phyloP scores from a whole-genome alignment of 64 coral and sea anemone species.

The Actinia equina region DNA sequence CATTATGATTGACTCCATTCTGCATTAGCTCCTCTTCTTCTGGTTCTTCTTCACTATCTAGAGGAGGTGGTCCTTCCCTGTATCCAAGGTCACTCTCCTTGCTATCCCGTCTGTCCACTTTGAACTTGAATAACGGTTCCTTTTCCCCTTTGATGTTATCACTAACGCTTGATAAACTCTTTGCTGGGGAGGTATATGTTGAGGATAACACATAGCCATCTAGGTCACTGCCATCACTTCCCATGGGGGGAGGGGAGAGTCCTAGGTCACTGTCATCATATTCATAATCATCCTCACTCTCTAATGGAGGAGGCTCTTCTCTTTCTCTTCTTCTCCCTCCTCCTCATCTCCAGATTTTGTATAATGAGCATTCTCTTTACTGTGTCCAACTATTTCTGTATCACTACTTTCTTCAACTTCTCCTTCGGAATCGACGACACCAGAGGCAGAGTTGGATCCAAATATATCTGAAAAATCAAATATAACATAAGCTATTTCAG shows the following conservation, averaged over 20 bases:
- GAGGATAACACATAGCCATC: conserved; percentile 10
- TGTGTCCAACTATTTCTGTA: conserved; percentile 53
- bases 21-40: conserved; percentile 29
- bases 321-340: background rate
- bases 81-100: conserved; percentile 40
- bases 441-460: conserved; percentile 30
- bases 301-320: conserved; percentile 28
- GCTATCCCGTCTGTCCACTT: background rate
- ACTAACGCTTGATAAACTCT: conserved; percentile 15
- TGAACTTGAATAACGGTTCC: background rate
- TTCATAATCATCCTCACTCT: conserved; percentile 44
- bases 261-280: conserved; percentile 26
- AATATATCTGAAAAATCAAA: conserved; percentile 45
- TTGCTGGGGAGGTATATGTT: background rate
- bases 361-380: conserved; percentile 34
- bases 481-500: background rate
- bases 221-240: conserved; percentile 1
- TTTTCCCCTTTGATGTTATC: background rate
- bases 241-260: conserved; percentile 23
- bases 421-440: conserved; percentile 40
- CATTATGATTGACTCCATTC: background rate
- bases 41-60: conserved; percentile 50
- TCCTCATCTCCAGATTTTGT: conserved; percentile 8
- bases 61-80: conserved; percentile 49
- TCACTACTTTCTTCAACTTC: conserved; percentile 55